Evolutionary conservation across 2,888 invertebrate genomes (phyloP).

Genomic region (Electrophaes corylata): DNA sequence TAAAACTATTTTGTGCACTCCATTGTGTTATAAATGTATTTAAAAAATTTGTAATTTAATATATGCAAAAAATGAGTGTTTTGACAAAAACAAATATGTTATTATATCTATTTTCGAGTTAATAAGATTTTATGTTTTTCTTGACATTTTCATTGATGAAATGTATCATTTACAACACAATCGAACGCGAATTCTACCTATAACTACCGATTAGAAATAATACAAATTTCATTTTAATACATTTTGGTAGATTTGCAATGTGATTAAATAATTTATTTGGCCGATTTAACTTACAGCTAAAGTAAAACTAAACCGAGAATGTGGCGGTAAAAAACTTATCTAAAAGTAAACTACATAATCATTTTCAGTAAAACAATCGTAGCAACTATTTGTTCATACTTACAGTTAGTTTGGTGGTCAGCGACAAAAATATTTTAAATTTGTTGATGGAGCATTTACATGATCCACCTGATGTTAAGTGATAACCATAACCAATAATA

Average conservation of each 20-base stretch:
- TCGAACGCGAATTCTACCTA: slow-evolving; percentile 38
- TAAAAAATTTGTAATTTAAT: neutral
- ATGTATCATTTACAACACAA: slow-evolving; percentile 31
- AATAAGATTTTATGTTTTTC: neutral
- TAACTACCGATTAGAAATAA: slow-evolving; percentile 45
- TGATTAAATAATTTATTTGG: slow-evolving; percentile 59
- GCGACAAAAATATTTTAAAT: too few relatives aligned
- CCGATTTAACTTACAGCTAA: slow-evolving; percentile 55
- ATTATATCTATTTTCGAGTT: too few relatives aligned
- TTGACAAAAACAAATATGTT: neutral
- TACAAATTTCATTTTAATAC: slow-evolving; percentile 57
- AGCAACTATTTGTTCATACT: slow-evolving; percentile 8
- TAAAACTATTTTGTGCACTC: slow-evolving; percentile 45
- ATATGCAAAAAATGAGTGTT: neutral
- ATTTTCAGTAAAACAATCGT: slow-evolving; percentile 24
- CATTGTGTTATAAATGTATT: slow-evolving; percentile 24
- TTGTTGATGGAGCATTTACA: too few relatives aligned
- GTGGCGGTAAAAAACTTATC: slow-evolving; percentile 19
- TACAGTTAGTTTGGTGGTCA: too few relatives aligned
- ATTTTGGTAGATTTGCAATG: slow-evolving; percentile 55
- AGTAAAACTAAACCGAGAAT: slow-evolving; percentile 34
- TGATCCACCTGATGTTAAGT: too few relatives aligned
- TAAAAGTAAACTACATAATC: slow-evolving; percentile 14
- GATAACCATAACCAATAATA: too few relatives aligned
- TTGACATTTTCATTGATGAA: neutral